Evolutionary conservation across 2,113 vertebrate genomes (phyloP).

Genomic region (Cinclus cinclus): DNA sequence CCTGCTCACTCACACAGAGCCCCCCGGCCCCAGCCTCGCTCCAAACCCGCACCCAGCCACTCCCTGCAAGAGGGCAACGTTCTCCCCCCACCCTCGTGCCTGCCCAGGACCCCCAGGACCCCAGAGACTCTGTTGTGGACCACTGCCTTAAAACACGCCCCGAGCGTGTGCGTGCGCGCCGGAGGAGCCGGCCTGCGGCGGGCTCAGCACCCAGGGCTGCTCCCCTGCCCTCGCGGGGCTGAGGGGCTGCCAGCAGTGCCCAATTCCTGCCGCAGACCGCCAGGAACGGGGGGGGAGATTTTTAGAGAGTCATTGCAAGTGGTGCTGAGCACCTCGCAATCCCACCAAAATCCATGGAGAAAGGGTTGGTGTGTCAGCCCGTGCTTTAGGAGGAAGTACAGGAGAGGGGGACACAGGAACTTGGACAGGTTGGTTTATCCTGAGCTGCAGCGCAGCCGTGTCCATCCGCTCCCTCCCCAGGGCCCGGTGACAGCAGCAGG

Average conservation of each 20-base stretch:
- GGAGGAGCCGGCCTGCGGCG: not conserved
- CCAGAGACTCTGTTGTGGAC: slow-evolving; percentile 53
- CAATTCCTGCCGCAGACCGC: not conserved
- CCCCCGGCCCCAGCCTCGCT: not conserved
- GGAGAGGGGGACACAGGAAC: not conserved
- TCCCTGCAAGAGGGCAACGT: not conserved
- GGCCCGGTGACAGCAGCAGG: not conserved
- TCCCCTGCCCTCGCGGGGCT: not conserved
- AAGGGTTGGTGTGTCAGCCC: not conserved
- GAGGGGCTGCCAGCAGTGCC: not conserved
- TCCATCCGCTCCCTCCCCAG: not conserved
- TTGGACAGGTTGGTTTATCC: not conserved
- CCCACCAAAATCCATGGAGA: not conserved
- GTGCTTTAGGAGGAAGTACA: accelerated
- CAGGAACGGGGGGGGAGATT: accelerated
- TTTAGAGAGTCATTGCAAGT: not conserved
- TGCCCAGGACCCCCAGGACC: slow-evolving; percentile 40
- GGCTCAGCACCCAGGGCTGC: accelerated
- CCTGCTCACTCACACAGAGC: not conserved
- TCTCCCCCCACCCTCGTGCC: slow-evolving; percentile 39
- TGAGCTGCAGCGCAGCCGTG: not conserved
- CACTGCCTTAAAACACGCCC: slow-evolving; percentile 64
- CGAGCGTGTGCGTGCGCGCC: not conserved
- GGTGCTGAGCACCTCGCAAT: not conserved
- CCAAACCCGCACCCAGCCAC: accelerated